Evolutionary conservation across 1,140 invertebrate genomes (phyloP), one percentile per base, ranked within the genome.

Genomic region (Battus philenor): DNA sequence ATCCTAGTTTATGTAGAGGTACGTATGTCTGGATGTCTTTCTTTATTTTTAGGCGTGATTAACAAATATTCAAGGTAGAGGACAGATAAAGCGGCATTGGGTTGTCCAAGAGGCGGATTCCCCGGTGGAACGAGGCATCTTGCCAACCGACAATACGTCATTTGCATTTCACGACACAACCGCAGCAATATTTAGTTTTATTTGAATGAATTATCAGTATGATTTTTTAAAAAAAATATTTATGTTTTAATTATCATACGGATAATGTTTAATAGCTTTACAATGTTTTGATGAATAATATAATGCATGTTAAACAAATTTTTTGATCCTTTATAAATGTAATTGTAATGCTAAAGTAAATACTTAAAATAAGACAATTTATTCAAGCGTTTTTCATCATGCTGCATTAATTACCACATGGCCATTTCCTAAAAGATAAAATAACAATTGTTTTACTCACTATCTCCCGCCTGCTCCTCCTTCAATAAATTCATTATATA

Each of bases 121-220:
- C 54, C 57, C 52, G 45, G 26, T 51, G 46, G 12, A 24, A 10
- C 26, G n/a, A 30, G 60, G 66, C 59, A 41, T 10, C 27, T 34
- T 54, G 67, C 58, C 67, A 70, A 69, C 44, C 29, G 53, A 44
- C 50, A 51, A 29, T 47, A 33, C 45, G 62, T 60, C 56, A 57
- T 50, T 50, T 31, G 24, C 33, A 45, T 41, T 16, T 27, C 24
- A 26, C 13, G 13, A 5, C 22, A n/a, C 38, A 29, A 27, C 9
- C n/a, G 11, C 17, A 15, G n/a, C 24, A 20, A 16, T 41, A 27
- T 29, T 16, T 24, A 13, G 34, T 17, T 27, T 17, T 27, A 15
- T 41, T 17, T 8, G 12, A 9, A 41, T n/a, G n/a, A n/a, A n/a
- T n/a, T n/a, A n/a, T n/a, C n/a, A n/a, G n/a, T n/a, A n/a, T n/a